These are phyloP conservation scores for Hycleus cichorii DNA, from an alignment of 1,140 invertebrate genomes.

Conservation along the genomic window DNA sequence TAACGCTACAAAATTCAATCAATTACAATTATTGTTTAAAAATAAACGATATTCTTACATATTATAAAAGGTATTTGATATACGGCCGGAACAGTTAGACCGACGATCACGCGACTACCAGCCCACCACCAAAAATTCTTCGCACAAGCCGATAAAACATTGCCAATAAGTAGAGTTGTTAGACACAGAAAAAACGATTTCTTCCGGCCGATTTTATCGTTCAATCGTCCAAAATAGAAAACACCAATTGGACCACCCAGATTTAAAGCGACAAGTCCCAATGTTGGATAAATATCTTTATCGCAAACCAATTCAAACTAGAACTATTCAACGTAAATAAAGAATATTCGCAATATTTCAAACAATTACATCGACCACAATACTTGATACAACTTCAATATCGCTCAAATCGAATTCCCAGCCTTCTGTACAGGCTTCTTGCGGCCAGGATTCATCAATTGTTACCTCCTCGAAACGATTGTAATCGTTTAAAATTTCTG, in stretches of 20 bases:
- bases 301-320: slow-evolving; percentile 84
- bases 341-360: neutral
- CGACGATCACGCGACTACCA: slow-evolving; percentile 66
- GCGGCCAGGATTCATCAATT: slow-evolving; percentile 52
- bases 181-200: slow-evolving; percentile 77
- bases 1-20: slow-evolving; percentile 55
- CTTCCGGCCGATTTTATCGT: slow-evolving; percentile 74
- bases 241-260: slow-evolving; percentile 78
- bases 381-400: slow-evolving; percentile 59
- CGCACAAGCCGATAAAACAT: slow-evolving; percentile 65
- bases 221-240: slow-evolving; percentile 74
- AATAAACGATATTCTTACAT: slow-evolving; percentile 53
- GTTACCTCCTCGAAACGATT: slow-evolving; percentile 28
- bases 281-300: slow-evolving; percentile 73
- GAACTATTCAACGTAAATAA: slow-evolving; percentile 30
- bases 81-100: slow-evolving; percentile 82
- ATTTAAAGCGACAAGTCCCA: slow-evolving; percentile 75
- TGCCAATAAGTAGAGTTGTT: slow-evolving; percentile 67
- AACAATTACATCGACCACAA: slow-evolving; percentile 68
- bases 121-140: slow-evolving; percentile 77
- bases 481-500: slow-evolving; percentile 41
- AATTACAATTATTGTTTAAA: neutral
- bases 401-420: slow-evolving; percentile 65
- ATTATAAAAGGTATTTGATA: slow-evolving; percentile 94
- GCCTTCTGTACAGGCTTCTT: slow-evolving; percentile 63